Evolutionary conservation across 2,113 vertebrate genomes (phyloP).

Genomic region (Melanostigma gelatinosum): DNA sequence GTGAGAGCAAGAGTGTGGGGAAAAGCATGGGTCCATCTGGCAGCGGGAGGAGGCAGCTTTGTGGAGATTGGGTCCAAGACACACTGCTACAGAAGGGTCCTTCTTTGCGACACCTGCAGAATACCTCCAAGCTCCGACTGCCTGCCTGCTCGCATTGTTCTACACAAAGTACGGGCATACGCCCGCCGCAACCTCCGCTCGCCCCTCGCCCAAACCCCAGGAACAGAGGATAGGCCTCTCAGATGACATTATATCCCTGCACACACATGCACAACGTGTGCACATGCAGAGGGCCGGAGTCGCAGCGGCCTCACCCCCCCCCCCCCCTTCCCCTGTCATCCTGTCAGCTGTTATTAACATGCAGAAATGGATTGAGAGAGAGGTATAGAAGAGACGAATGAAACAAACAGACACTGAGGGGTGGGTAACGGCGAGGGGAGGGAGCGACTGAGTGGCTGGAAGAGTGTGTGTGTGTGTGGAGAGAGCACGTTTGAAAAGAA

Average conservation of each 20-base stretch:
- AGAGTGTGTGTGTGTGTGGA: constrained; percentile 11
- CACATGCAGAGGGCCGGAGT: constrained; percentile 5
- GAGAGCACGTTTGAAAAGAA: constrained; percentile 44
- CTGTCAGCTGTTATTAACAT: constrained; percentile 46
- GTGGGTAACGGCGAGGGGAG: constrained; percentile 6
- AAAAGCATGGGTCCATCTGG: constrained; percentile 86
- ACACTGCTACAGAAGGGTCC: constrained; percentile 85
- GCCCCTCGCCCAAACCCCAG: constrained; percentile 38
- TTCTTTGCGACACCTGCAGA: constrained; percentile 84
- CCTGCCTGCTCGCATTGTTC: constrained; percentile 69
- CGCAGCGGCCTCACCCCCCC: neutral
- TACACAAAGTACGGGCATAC: constrained; percentile 60
- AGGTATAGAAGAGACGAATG: constrained; percentile 12
- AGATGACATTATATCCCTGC: constrained; percentile 45
- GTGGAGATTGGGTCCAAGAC: constrained; percentile 83
- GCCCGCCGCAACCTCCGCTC: constrained; percentile 48
- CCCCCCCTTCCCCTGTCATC: constrained; percentile 1
- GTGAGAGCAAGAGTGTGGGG: constrained; percentile 82
- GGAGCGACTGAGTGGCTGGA: constrained; percentile 13
- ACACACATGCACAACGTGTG: constrained; percentile 20
- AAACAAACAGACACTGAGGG: constrained; percentile 27
- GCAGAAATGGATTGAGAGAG: constrained; percentile 49
- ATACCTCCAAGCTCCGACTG: constrained; percentile 73
- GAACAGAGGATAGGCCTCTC: constrained; percentile 51
- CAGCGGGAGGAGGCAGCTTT: constrained; percentile 83